Evolutionary conservation across 2,888 invertebrate species (phyloP).

Genomic region (Pachliopta kotzebuea): DNA sequence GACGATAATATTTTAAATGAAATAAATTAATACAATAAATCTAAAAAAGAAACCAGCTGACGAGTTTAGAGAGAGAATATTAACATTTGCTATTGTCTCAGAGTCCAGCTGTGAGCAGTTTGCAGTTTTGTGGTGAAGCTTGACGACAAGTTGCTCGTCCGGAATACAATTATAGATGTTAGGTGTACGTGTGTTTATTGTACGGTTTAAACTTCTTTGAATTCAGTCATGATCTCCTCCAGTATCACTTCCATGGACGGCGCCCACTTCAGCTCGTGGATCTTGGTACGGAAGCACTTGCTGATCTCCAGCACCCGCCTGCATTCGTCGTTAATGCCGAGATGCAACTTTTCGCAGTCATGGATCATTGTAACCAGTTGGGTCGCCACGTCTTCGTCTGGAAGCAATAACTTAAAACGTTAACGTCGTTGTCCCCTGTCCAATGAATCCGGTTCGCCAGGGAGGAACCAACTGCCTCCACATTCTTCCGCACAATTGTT

Average conservation of each 20-base stretch:
- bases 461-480: too few relatives aligned
- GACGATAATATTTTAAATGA: too few relatives aligned
- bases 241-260: slow-evolving; percentile 60
- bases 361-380: slow-evolving; percentile 57
- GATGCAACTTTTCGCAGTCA: slow-evolving; percentile 51
- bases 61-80: slow-evolving; percentile 34
- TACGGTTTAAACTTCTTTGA: slow-evolving; percentile 31
- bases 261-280: slow-evolving; percentile 67
- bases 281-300: slow-evolving; percentile 66
- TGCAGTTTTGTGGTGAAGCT: too few relatives aligned
- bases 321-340: slow-evolving; percentile 48
- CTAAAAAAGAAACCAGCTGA: slow-evolving; percentile 34
- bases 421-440: too few relatives aligned
- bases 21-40: slow-evolving; percentile 9
- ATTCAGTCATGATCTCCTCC: slow-evolving; percentile 57
- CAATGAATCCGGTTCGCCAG: too few relatives aligned
- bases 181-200: too few relatives aligned
- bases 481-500: too few relatives aligned
- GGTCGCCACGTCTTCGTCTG: slow-evolving; percentile 53
- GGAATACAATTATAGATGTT: too few relatives aligned
- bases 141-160: too few relatives aligned
- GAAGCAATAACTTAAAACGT: background rate
- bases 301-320: slow-evolving; percentile 49
- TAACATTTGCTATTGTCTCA: slow-evolving; percentile 17
- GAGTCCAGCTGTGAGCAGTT: background rate